Base-by-base conservation (phyloP, 2,888 invertebrate genomes). In the Chromoteleia sp. region DNA sequence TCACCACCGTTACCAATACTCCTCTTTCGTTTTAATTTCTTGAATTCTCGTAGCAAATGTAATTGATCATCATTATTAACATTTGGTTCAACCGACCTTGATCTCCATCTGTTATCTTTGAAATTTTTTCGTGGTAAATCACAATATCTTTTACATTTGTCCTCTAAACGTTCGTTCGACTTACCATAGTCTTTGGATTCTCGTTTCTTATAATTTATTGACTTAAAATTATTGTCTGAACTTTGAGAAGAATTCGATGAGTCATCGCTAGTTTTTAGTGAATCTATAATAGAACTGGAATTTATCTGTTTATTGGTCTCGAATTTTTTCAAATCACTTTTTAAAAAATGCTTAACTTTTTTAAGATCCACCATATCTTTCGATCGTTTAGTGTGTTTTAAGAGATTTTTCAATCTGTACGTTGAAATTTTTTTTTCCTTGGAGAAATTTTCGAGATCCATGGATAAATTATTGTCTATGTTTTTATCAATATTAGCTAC, bases 11-110 rank as follows among this genome's bases (percentile, higher is more conserved):
- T 82, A 6, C 81, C 84, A 30, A 83, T 83, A 6, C 67, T 84
- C 54, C 70, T 65, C 45, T 74, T 87, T 33, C 85, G 83, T 19
- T 88, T 88, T 4, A 84, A 73, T 41, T 70, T 86, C 25, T 84
- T 83, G 10, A 87, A 88, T 52, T 89, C 86, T 25, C 79, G 84
- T 10, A 89, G 36, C 7, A 87, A 45, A 2, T 84, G 73, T 19
- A 83, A 65, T 12, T 86, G 84, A 43, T 86, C 84, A 1, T 83
- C 78, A 7, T 59, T 73, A 5, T 29, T 56, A 6, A 45, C 14
- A n/a, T 81, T 73, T 1, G 81, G 61, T 21, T 85, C 85, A 4
- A 80, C 83, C 0, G 85, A 85, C 48, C 54, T 84, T 4, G 85
- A 83, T 36, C 85, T 82, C 36, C 67, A 70, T 41, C 33, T 79